Evolutionary conservation across 2,888 invertebrate genomes (phyloP), one percentile per base, ranked within the genome.

Genomic region (Argyresthia albistria): DNA sequence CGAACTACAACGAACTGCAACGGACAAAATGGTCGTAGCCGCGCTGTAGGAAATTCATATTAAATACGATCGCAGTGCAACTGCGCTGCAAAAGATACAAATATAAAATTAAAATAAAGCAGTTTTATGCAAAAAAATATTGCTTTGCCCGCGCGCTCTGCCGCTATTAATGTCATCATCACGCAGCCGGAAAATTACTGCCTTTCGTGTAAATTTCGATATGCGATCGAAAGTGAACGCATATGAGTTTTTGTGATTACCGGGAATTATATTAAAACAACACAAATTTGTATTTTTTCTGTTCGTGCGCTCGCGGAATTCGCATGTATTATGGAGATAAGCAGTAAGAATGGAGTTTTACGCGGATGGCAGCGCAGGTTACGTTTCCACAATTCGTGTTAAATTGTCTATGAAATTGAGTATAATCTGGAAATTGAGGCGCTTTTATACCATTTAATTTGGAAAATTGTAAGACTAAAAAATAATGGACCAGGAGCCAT

Each of bases 201-300:
- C 70, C 76, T 80, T 79, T 76, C 76, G 75, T 76, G 73, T 76
- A 76, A 77, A 81, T 80, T 79, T 81, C 70, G 80, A 82, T 80
- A 67, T 62, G 62, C 74, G 63, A 80, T 78, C 73, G 73, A 80
- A 76, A 78, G 76, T 75, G 69, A 64, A 62, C 63, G 60, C 65
- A 62, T 73, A 70, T 67, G 69, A 69, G 45, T 39, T 36, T 36
- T 51, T 51, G 36, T 51, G 51, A 45, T 51, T 68, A 64, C 66
- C 68, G 65, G 69, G 67, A 64, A 69, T 68, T 69, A 64, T 66
- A 67, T 68, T 65, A 64, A 65, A 69, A 55, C 35, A 39, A 64
- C 68, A 66, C 68, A 70, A 65, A 67, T 64, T 62, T 64, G 63
- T 67, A 65, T 62, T 68, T 73, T 67, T 68, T 35, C 35, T 12